Evolutionary conservation across 2,888 invertebrate species (phyloP).

Genomic region (Aphelenchoides bicaudatus): DNA sequence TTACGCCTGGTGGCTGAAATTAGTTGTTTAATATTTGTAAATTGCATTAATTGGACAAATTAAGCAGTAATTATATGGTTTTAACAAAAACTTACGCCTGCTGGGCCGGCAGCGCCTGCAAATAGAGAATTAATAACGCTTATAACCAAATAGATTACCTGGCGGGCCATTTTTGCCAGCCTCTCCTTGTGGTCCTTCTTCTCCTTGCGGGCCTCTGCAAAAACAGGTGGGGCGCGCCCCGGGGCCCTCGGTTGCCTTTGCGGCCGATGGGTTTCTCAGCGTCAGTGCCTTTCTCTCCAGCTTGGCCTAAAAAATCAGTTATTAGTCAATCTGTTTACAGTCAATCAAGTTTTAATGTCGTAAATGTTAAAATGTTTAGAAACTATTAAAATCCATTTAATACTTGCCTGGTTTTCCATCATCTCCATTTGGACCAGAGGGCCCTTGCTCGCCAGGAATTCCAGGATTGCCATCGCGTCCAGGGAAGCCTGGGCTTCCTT

Average conservation of each 20-base stretch:
- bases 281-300: slow-evolving; percentile 49
- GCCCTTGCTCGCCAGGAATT: slow-evolving; percentile 32
- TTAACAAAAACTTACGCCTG: no score
- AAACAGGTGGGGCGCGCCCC: slow-evolving; percentile 34
- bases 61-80: no score
- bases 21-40: no score
- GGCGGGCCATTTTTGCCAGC: slow-evolving; percentile 36
- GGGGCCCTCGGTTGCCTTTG: slow-evolving; percentile 40
- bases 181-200: slow-evolving; percentile 21
- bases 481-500: slow-evolving; percentile 30
- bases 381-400: no score
- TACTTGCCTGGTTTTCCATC: slow-evolving; percentile 23
- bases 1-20: no score
- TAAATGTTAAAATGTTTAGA: neutral
- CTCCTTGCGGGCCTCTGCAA: slow-evolving; percentile 20
- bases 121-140: no score
- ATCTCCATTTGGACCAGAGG: slow-evolving; percentile 26
- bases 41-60: no score
- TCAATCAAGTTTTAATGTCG: neutral
- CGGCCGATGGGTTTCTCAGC: slow-evolving; percentile 49
- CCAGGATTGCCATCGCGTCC: slow-evolving; percentile 33
- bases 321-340: slow-evolving; percentile 34
- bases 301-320: slow-evolving; percentile 43
- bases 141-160: slow-evolving; percentile 18
- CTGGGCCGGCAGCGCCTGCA: no score